phyloP scores from a whole-genome alignment of 1,140 invertebrate genomes.

The Leptinotarsa texana region DNA sequence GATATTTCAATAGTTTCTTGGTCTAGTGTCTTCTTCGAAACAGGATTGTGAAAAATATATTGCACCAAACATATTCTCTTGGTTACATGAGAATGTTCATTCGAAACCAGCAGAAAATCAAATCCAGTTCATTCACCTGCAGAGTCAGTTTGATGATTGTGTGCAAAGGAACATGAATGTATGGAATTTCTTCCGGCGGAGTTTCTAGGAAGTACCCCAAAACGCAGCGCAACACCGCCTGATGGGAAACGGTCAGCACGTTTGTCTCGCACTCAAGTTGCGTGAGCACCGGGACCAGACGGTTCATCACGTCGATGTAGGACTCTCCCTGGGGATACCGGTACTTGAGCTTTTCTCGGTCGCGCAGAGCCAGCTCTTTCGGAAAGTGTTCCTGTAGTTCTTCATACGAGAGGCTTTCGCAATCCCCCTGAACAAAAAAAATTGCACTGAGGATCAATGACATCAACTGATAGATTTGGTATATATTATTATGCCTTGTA shows the following conservation, averaged over 20 bases:
- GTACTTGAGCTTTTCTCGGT: conserved; percentile 90
- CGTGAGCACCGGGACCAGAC: conserved; percentile 78
- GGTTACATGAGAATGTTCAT: too few species aligned
- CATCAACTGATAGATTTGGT: too few species aligned
- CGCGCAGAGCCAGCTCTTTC: conserved; percentile 86
- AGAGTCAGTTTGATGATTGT: conserved; percentile 75
- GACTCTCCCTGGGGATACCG: conserved; percentile 91
- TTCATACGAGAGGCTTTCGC: conserved; percentile 91
- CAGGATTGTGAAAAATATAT: too few species aligned
- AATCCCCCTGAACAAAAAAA: conserved; percentile 73
- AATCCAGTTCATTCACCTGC: background rate
- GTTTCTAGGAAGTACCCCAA: conserved; percentile 89
- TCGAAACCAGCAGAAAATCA: background rate
- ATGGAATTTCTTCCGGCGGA: conserved; percentile 77
- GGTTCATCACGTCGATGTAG: conserved; percentile 83
- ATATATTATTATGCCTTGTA: too few species aligned
- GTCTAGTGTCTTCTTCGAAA: too few species aligned
- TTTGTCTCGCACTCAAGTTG: conserved; percentile 85
- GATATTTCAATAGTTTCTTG: too few species aligned
- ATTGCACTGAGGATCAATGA: too few species aligned
- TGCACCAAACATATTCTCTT: too few species aligned
- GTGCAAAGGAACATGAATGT: conserved; percentile 89
- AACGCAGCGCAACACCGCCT: conserved; percentile 89
- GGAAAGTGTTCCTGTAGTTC: conserved; percentile 90
- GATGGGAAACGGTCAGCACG: conserved; percentile 86